Evolutionary conservation across 2,797 vertebrate species (phyloP), one percentile per base, ranked within the genome.

Genomic region (Menidia menidia): DNA sequence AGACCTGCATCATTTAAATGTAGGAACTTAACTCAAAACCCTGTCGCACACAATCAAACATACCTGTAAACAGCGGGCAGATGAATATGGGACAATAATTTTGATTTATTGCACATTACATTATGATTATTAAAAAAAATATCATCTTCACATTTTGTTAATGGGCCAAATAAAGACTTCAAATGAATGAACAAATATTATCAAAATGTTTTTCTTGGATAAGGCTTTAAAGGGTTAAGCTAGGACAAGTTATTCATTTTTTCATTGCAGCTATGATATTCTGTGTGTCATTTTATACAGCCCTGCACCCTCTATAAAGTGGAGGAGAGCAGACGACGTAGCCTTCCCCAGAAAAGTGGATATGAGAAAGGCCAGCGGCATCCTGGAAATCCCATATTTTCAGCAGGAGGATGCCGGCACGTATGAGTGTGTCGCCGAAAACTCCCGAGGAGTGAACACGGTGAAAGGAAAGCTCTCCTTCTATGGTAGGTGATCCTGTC

Each of bases 371-470:
- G 94, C 96, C 1, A 97, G 93, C 2, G 96, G 96, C 0, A 93
- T 98, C 48, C 92, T 99, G 12, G 97, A 99, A 87, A 98, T 99
- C 86, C 97, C 97, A 1, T 98, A 98, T 60, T 99, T 99, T 73
- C 97, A 99, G 89, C 97, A 97, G 73, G 97, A 98, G 65, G 98
- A 99, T 0, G 92, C 97, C 0, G 97, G 97, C 0, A 89, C 73
- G 0, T 99, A 99, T 0, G 97, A 99, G 60, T 99, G 98, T 0
- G 86, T 97, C 53, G 97, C 97, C 0, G 97, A 99, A 75, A 99
- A 99, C n/a, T 95, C 97, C 47, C 89, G 97, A 56, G 98, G 98
- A 8, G 97, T 87, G 67, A 99, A 99, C 12, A 93, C 96, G 2
- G 97, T 97, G 6, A 94, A 96, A 73, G 97, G 98, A 60, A 98